Base-by-base conservation (phyloP, 2,113 vertebrate species). In the Pachyramphus minor region DNA sequence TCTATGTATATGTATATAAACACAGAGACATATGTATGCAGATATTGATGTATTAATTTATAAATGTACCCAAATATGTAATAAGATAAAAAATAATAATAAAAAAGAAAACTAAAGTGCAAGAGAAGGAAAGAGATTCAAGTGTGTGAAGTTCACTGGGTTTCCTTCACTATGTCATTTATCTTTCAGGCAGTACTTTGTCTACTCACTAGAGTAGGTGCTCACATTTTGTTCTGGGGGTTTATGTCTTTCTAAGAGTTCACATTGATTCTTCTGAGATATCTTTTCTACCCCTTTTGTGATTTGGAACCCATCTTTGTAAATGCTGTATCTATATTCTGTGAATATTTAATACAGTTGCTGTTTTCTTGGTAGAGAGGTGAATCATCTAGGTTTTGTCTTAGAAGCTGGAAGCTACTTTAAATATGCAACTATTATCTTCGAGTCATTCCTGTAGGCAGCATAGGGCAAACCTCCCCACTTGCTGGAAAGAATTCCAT, bases 101-200 rank as follows among this genome's bases (percentile, higher is more conserved):
- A 41, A 11, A 8, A 37, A 37, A 17, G 1, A 31, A 67, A 12
- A 2, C 8, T 37, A 45, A 63, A 50, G 25, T 31, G 7, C 3
- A 77, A 74, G 8, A 66, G 18, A 89, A 80, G 8, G 13, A 72
- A 56, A 50, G 23, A 60, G 1, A 69, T 47, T 84, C 4, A 60
- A 42, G 12, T 17, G 6, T n/a, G 60, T 56, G 33, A 52, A 41
- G 6, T 62, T 75, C 18, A 35, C 20, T 0, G 0, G 4, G 1
- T 52, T 69, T 64, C 41, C 16, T 85, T 56, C 62, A 58, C 17
- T 27, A 12, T 21, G 18, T 74, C 8, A 41, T 71, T 12, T 62
- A 7, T 27, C 13, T 84, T 74, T 78, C 27, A 52, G 2, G 7
- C 8, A 11, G 2, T 23, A 17, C 1, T 77, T 42, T 81, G 10